phyloP scores from a whole-genome alignment of 2,113 vertebrate genomes.

The Etheostoma spectabile region DNA sequence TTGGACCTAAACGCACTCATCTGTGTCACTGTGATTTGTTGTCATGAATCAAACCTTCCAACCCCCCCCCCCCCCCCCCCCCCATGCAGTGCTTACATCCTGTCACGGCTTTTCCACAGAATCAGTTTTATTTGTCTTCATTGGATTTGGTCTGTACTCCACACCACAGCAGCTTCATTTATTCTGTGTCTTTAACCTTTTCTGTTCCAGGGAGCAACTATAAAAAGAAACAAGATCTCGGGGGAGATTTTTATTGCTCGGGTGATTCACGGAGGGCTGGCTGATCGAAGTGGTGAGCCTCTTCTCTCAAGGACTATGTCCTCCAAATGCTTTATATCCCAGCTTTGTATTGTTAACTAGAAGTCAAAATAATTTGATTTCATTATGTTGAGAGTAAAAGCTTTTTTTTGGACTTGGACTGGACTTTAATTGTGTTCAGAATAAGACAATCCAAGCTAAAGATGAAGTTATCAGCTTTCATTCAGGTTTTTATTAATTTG shows the following conservation, averaged over 20 bases:
- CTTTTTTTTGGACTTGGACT: neutral
- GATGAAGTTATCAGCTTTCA: neutral
- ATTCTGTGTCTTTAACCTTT: neutral
- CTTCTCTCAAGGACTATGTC: neutral
- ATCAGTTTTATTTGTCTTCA: neutral
- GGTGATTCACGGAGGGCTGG: slow-evolving; percentile 94
- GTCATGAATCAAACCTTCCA: neutral
- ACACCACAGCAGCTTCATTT: neutral
- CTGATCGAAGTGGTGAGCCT: slow-evolving; percentile 91
- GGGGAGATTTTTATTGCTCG: slow-evolving; percentile 95
- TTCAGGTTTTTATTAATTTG: no score
- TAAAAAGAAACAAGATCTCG: slow-evolving; percentile 92
- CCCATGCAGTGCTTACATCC: neutral
- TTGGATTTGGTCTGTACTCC: neutral
- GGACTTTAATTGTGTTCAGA: no score
- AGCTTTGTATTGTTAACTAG: neutral
- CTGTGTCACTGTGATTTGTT: neutral
- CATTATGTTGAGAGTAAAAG: neutral
- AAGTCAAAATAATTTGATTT: neutral
- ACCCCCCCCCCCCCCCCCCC: neutral
- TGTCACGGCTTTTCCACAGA: neutral
- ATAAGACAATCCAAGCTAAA: neutral
- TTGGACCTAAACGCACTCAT: neutral
- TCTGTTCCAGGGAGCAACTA: slow-evolving; percentile 92
- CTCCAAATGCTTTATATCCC: neutral